Conservation (phyloP, 2,797 vertebrate genomes). For the Mycteria americana region DNA sequence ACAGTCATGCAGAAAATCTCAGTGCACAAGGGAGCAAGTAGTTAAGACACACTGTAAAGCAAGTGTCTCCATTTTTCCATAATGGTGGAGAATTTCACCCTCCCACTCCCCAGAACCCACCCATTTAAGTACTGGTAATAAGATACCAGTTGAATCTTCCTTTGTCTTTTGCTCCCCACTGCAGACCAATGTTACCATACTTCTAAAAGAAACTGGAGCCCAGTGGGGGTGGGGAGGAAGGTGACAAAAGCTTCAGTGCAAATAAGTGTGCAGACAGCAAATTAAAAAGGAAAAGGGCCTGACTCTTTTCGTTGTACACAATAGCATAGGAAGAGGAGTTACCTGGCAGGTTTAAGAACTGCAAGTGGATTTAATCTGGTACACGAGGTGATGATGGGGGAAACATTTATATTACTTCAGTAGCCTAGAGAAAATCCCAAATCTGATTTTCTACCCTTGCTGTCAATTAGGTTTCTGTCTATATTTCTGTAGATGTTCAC, state of each 20-base stretch:
- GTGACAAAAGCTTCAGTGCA: neutral
- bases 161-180: conserved; percentile 10
- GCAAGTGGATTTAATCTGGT: neutral
- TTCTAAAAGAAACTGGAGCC: neutral
- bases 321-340: neutral
- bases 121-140: neutral
- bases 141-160: neutral
- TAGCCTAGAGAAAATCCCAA: neutral
- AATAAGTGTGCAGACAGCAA: neutral
- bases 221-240: neutral
- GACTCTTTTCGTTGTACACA: neutral
- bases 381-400: neutral
- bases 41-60: neutral
- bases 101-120: neutral
- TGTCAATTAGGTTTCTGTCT: neutral
- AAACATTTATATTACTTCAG: neutral
- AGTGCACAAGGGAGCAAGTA: neutral
- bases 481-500: neutral
- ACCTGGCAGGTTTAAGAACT: neutral
- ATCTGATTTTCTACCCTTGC: neutral
- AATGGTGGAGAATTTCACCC: conserved; percentile 13
- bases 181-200: neutral
- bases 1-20: conserved; percentile 35
- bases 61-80: neutral
- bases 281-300: neutral